phyloP scores from a whole-genome alignment of 2,797 vertebrate genomes.

The Sternarchorhynchus goeldii region DNA sequence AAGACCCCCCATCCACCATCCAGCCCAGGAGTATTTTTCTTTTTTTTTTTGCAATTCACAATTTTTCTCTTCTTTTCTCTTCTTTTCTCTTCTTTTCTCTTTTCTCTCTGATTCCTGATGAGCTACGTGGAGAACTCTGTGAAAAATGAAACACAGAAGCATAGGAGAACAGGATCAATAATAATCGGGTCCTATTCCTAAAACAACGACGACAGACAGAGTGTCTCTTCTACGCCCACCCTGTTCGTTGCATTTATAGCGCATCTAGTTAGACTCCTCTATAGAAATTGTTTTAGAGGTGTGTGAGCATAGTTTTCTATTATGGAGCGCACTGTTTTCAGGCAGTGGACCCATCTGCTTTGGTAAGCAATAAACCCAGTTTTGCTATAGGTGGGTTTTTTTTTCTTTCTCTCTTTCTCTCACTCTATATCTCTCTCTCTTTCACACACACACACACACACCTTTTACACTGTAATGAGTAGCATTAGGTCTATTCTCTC shows the following conservation, averaged over 20 bases:
- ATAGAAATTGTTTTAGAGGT: constrained; percentile 10
- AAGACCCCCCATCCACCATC: not conserved
- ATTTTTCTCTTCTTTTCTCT: not conserved
- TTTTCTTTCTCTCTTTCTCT: not conserved
- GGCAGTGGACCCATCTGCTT: constrained; percentile 17
- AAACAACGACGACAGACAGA: constrained; percentile 27
- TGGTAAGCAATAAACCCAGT: constrained; percentile 11
- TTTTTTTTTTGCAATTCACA: not conserved
- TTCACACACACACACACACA: not conserved
- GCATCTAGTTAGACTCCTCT: constrained; percentile 22
- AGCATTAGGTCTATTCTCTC: not conserved
- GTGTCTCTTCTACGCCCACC: constrained; percentile 15
- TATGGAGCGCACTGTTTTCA: not conserved
- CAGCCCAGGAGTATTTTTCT: not conserved
- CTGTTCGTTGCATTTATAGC: constrained; percentile 24
- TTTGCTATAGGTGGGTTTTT: not conserved
- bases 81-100: too few relatives aligned
- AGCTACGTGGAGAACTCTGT: not conserved
- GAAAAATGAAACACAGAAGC: constrained; percentile 38
- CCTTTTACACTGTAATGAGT: too few relatives aligned
- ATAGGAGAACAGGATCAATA: constrained; percentile 40
- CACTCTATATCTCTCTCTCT: not conserved
- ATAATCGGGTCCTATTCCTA: constrained; percentile 32
- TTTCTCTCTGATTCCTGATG: not conserved
- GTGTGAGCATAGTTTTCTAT: constrained; percentile 5